Evolutionary conservation across 2,888 invertebrate species (phyloP).

Genomic region (Venusia cambrica): DNA sequence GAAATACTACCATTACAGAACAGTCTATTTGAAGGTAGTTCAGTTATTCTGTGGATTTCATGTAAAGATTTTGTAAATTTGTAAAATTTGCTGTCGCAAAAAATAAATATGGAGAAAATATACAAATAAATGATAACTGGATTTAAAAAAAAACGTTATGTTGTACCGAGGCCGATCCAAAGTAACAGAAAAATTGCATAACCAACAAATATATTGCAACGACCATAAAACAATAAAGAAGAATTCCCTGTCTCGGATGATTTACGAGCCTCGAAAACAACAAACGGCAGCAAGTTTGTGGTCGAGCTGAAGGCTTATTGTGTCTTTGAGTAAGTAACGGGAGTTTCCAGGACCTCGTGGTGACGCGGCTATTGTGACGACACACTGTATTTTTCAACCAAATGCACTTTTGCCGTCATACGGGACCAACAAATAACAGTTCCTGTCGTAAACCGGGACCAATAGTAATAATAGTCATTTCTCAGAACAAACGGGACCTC

Average conservation of each 20-base stretch:
- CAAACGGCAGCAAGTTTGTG: constrained; percentile 66
- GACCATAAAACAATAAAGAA: constrained; percentile 7
- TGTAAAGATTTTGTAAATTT: no score
- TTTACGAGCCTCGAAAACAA: constrained; percentile 54
- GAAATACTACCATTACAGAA: no score
- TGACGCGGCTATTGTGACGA: constrained; percentile 66
- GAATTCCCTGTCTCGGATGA: constrained; percentile 34
- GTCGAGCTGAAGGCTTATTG: constrained; percentile 59
- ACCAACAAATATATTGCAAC: constrained; percentile 10
- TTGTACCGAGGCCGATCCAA: no score
- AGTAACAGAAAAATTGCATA: constrained; percentile 14
- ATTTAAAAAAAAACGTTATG: no score
- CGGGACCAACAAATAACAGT: constrained; percentile 59
- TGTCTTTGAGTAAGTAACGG: constrained; percentile 67
- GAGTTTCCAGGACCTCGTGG: constrained; percentile 39
- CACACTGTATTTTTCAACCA: constrained; percentile 60
- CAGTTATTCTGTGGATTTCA: no score
- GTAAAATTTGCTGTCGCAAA: no score
- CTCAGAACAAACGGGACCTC: constrained; percentile 60
- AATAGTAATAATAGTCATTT: constrained; percentile 56
- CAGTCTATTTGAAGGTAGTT: no score
- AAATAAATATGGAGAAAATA: no score
- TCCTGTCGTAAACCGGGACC: constrained; percentile 73
- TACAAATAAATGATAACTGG: no score
- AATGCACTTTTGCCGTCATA: constrained; percentile 72